Evolutionary conservation across 2,113 vertebrate genomes (phyloP).

Genomic region (Pteronura brasiliensis): DNA sequence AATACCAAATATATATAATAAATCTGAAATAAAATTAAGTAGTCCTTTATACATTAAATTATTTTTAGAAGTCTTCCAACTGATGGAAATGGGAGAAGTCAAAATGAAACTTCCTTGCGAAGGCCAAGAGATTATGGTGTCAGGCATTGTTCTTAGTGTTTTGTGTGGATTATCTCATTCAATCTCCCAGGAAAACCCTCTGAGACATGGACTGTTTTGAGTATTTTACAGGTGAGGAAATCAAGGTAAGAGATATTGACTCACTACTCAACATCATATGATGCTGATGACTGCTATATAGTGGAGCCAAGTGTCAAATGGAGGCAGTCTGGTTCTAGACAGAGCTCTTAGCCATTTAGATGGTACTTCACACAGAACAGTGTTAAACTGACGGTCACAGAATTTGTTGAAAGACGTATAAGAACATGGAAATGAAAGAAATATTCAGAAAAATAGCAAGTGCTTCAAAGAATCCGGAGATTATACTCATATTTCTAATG

Average conservation of each 20-base stretch:
- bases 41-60: constrained; percentile 20
- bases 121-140: background rate
- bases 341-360: background rate
- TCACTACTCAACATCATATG: background rate
- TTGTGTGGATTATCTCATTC: background rate
- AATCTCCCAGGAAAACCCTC: background rate
- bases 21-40: constrained; percentile 19
- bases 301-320: background rate
- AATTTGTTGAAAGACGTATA: background rate
- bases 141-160: background rate
- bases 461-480: background rate
- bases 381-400: background rate
- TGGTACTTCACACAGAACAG: background rate
- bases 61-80: background rate
- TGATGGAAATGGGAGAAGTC: background rate
- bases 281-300: background rate
- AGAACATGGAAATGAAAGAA: background rate
- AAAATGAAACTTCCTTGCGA: constrained; percentile 12
- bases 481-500: background rate
- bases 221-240: background rate
- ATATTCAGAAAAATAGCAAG: background rate
- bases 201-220: background rate
- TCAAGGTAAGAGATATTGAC: background rate
- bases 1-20: constrained; percentile 16
- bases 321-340: background rate